Percentiles rank a stretch among this genome's conserved stretches.
These are phyloP conservation scores for Caerostris darwini DNA, from an alignment of 1,140 invertebrate species.

Conservation along the genomic window DNA sequence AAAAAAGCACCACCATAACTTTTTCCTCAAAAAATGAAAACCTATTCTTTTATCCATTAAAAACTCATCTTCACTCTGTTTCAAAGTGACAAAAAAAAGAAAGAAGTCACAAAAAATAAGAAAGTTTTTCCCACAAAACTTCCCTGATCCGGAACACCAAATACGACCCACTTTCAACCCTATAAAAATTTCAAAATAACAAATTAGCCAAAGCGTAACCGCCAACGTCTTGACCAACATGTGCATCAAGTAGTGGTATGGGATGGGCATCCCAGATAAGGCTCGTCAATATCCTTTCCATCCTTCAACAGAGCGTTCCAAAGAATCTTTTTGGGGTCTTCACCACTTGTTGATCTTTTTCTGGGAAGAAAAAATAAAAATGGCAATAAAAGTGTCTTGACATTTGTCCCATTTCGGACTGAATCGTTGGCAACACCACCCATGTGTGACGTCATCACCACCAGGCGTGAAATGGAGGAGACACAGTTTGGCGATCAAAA, in stretches of 20 bases:
- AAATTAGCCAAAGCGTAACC: neutral
- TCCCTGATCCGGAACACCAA: neutral
- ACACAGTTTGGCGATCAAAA: neutral
- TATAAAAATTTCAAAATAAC: neutral
- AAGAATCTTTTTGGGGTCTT: neutral
- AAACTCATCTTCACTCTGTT: no score
- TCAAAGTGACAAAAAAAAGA: no score
- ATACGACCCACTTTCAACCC: neutral
- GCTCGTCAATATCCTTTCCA: neutral
- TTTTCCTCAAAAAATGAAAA: no score
- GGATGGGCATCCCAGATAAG: neutral
- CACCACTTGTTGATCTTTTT: neutral
- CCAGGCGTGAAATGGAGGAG: neutral
- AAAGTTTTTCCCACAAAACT: neutral
- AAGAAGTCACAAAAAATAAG: no score
- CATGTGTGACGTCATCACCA: slow-evolving; percentile 15
- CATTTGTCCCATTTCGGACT: neutral
- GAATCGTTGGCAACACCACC: neutral
- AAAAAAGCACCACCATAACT: no score
- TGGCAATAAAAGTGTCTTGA: neutral
- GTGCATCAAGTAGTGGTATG: neutral
- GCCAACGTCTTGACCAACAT: neutral
- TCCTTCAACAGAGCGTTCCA: neutral
- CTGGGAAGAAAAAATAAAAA: neutral
- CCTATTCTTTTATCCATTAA: no score